Evolutionary conservation across 2,888 invertebrate genomes (phyloP).

Genomic region (Athalia circularis): DNA sequence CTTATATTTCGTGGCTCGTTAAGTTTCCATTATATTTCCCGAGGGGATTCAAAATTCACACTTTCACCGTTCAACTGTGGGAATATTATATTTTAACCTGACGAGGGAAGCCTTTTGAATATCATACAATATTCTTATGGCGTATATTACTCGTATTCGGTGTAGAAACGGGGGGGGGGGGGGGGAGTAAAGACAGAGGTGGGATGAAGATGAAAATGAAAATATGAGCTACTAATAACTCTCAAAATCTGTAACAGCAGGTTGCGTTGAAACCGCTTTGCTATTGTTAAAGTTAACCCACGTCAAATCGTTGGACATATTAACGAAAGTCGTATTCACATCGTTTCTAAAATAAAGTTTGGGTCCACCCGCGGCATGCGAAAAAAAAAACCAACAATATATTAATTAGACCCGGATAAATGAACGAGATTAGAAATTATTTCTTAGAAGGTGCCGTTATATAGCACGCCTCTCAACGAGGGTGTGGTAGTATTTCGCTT

Average conservation of each 20-base stretch:
- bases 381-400: neutral
- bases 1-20: conserved; percentile 23
- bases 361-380: conserved; percentile 1
- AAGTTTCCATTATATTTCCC: conserved; percentile 40
- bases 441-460: conserved; percentile 24
- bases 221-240: conserved; percentile 11
- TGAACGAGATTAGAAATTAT: conserved; percentile 37
- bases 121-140: neutral
- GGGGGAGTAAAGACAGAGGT: neutral
- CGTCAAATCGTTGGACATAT: conserved; percentile 17
- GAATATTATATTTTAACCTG: conserved; percentile 18
- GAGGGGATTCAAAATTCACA: conserved; percentile 39
- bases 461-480: neutral
- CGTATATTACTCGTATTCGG: neutral
- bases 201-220: conserved; percentile 2
- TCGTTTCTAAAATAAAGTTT: conserved; percentile 14
- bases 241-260: conserved; percentile 6
- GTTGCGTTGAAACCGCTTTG: conserved; percentile 16
- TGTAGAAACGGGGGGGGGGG: neutral
- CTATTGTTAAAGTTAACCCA: conserved; percentile 11
- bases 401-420: neutral
- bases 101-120: neutral
- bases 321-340: too few species aligned
- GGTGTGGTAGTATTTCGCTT: conserved; percentile 27
- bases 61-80: conserved; percentile 32